Base-by-base conservation (phyloP, 2,888 invertebrate species). In the Patella pellucida region DNA sequence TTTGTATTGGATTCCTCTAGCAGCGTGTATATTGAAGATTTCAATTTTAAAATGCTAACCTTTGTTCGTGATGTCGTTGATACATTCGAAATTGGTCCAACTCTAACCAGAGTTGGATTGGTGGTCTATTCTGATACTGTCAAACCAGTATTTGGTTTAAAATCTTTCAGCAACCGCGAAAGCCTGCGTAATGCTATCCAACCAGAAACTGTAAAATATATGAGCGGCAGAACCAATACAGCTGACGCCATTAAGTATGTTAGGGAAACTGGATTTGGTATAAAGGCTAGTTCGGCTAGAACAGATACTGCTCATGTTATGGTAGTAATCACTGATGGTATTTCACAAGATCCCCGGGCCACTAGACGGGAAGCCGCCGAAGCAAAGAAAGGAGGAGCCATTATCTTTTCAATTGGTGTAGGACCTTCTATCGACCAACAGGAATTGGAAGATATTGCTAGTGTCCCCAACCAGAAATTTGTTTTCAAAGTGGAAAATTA, bases 241-340 rank as follows among this genome's bases (percentile, higher is more conserved):
- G 83, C 84, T 9, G 82, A 78, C 0, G 85, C 85, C 14, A 76
- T 86, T 7, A 70, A 74, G 15, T 80, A 82, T 71, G 76, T 83
- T 14, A 78, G 84, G 3, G 71, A 80, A 11, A 75, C 79, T 31
- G 84, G 86, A 14, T 85, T 86, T 69, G 51, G 77, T 0, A 52
- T 69, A 2, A 68, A 51, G 15, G 73, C 78, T 1, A 23, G 62
- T 19, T 62, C 62, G 23, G 81, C 76, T 4, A 70, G 88, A 31
- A 73, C 75, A 0, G 79, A 76, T 15, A 87, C 85, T n/a, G 83
- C 84, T 1, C 81, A 83, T 62, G 81, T 89, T 11, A 87, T 82
- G 1, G 84, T 89, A 23, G 80, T 89, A 15, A 79, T 88, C 14
- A 89, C 89, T 1, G 88, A 89, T 75, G 89, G 88, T 4, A 77